Conservation (phyloP, 1,140 invertebrate species). For the Ceratosolen solmsi region DNA sequence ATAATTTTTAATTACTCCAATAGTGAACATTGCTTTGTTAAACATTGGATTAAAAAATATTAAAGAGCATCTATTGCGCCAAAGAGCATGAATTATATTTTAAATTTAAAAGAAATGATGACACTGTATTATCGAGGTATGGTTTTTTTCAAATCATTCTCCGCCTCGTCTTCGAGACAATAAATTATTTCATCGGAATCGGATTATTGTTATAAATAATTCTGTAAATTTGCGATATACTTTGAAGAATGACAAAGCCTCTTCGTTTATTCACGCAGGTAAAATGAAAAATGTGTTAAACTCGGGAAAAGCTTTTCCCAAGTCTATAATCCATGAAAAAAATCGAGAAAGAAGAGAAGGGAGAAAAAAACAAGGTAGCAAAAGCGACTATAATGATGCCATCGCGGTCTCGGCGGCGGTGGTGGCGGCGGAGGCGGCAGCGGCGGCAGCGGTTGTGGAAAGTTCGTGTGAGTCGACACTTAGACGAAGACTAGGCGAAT, state of each 20-base stretch:
- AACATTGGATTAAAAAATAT: too few species aligned
- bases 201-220: constrained; percentile 22
- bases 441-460: too few species aligned
- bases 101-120: too few species aligned
- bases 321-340: constrained; percentile 11
- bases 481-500: neutral
- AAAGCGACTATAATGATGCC: constrained; percentile 13
- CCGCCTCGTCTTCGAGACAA: neutral
- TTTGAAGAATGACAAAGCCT: neutral
- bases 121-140: too few species aligned
- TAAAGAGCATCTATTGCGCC: too few species aligned
- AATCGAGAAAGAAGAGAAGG: neutral
- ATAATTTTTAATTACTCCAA: too few species aligned
- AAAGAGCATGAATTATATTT: too few species aligned
- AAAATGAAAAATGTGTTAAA: constrained; percentile 18
- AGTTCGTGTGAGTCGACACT: constrained; percentile 4
- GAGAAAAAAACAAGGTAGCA: neutral
- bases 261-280: neutral
- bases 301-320: neutral
- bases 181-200: neutral
- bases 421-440: too few species aligned
- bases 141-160: too few species aligned
- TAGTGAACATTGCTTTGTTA: too few species aligned
- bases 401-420: too few species aligned
- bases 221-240: neutral